These are phyloP conservation scores for Diglossa cyanea DNA, from an alignment of 2,797 vertebrate species.

Conservation along the genomic window DNA sequence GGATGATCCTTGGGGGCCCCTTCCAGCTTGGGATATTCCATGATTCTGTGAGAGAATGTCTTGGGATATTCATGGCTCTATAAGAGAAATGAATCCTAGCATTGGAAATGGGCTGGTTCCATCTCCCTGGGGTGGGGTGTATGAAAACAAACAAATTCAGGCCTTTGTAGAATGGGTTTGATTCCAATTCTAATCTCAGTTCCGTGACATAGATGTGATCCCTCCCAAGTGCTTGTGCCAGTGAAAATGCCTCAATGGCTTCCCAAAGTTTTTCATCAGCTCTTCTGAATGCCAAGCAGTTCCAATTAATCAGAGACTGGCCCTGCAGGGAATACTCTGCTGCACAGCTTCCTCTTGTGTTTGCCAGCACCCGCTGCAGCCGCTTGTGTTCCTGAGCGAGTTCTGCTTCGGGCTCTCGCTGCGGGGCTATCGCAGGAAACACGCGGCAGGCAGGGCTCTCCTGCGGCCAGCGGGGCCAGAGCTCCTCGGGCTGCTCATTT, in stretches of 20 bases:
- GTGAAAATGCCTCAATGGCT: background rate
- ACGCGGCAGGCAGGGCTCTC: background rate
- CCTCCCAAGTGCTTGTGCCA: background rate
- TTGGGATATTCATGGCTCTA: background rate
- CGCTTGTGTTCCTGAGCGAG: background rate
- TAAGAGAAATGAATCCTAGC: background rate
- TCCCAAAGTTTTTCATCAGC: background rate
- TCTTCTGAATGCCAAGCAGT: background rate
- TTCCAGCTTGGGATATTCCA: background rate
- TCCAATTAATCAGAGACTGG: background rate
- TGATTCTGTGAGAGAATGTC: background rate
- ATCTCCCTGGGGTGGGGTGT: background rate
- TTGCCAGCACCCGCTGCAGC: background rate
- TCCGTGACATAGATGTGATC: background rate
- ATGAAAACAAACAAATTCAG: background rate
- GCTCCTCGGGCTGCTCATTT: background rate
- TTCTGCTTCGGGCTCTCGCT: slow-evolving; percentile 6
- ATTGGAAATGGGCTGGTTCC: background rate
- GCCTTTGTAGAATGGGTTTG: background rate
- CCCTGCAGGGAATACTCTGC: background rate
- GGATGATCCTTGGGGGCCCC: background rate
- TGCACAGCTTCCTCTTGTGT: slow-evolving; percentile 23
- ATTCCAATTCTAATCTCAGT: background rate
- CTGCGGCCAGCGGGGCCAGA: accelerated
- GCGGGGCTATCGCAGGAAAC: slow-evolving; percentile 19